These are phyloP conservation scores for Exephanes ischioxanthus DNA, from an alignment of 2,888 invertebrate genomes.

Conservation along the genomic window DNA sequence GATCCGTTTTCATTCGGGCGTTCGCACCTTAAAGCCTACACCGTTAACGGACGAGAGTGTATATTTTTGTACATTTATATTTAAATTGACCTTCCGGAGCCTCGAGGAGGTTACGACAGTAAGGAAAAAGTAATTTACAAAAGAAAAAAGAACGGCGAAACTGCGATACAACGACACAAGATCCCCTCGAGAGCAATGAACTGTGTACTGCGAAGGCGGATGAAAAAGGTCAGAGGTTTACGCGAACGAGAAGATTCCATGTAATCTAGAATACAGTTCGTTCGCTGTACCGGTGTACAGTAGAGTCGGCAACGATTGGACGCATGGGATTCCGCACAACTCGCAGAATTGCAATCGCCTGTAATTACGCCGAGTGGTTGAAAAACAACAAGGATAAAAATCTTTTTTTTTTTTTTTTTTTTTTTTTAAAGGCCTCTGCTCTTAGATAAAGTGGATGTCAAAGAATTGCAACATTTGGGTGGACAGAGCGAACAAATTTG, in stretches of 20 bases:
- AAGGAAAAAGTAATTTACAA: conserved; percentile 29
- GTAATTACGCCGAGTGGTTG: not conserved
- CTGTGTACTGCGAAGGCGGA: conserved; percentile 31
- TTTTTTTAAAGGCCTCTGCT: not conserved
- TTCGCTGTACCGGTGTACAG: not conserved
- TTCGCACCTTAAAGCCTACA: not conserved
- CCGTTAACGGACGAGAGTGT: not conserved
- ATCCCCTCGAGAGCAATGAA: conserved; percentile 50
- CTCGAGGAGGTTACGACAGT: conserved; percentile 22
- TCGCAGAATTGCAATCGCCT: not conserved
- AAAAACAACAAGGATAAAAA: not conserved
- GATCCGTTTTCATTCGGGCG: not conserved
- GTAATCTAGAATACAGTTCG: conserved; percentile 11
- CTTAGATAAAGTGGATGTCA: not conserved
- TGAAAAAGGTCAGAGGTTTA: conserved; percentile 51
- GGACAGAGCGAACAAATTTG: not conserved
- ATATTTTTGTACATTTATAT: not conserved
- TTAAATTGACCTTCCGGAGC: conserved; percentile 36
- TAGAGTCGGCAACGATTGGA: not conserved
- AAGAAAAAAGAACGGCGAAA: conserved; percentile 11
- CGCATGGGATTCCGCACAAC: not conserved
- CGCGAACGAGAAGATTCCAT: not conserved
- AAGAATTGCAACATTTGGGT: not conserved
- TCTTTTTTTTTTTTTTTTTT: not conserved
- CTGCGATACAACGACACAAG: conserved; percentile 11